Evolutionary conservation across 2,888 invertebrate species (phyloP).

Genomic region (Myopa tessellatipennis): DNA sequence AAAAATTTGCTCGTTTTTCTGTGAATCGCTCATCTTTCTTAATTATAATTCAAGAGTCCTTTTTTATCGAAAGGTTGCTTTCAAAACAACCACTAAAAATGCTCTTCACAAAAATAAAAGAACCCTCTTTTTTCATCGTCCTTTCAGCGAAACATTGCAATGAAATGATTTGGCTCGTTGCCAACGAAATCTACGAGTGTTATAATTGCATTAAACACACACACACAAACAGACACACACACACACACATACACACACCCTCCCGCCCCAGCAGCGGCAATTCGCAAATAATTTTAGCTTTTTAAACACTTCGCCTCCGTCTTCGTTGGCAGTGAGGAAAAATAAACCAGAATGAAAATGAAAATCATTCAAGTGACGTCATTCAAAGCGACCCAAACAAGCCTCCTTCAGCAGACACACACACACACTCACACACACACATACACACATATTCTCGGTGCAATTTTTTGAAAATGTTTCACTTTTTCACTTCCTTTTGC

Average conservation of each 20-base stretch:
- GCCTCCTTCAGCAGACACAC: constrained; percentile 10
- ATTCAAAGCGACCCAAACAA: neutral
- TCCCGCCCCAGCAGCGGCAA: neutral
- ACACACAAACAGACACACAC: neutral
- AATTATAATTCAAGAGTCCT: neutral
- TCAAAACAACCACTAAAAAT: constrained; percentile 2
- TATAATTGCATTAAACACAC: constrained; percentile 34
- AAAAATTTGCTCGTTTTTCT: neutral
- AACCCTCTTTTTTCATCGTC: neutral
- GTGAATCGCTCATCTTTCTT: neutral
- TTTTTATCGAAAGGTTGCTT: constrained; percentile 7
- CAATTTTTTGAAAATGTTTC: neutral
- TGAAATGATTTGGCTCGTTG: constrained; percentile 12
- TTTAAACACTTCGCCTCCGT: neutral
- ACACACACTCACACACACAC: constrained; percentile 13
- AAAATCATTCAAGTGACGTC: constrained; percentile 25
- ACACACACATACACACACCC: neutral
- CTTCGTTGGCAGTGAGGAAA: neutral
- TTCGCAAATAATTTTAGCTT: constrained; percentile 31
- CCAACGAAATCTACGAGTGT: constrained; percentile 25
- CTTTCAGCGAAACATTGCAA: neutral
- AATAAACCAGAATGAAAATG: constrained; percentile 1
- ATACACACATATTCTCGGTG: neutral
- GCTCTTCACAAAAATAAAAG: constrained; percentile 11
- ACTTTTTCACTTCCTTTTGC: neutral